phyloP scores from a whole-genome alignment of 2,888 invertebrate species.

The Mystacides longicornis region DNA sequence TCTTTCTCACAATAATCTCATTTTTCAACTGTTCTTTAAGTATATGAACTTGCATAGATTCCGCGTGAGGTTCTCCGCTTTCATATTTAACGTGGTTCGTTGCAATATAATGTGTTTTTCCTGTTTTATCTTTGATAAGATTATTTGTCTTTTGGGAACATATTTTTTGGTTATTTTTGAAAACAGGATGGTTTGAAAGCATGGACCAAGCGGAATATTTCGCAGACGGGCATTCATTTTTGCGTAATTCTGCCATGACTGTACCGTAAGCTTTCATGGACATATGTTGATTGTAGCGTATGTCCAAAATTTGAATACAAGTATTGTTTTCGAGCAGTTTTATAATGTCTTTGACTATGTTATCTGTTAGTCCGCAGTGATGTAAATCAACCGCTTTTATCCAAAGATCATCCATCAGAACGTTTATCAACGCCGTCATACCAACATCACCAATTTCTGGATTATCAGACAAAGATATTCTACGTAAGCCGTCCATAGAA shows the following conservation, averaged over 20 bases:
- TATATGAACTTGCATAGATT: conserved; percentile 19
- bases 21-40: conserved; percentile 54
- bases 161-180: neutral
- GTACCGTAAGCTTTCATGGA: conserved; percentile 41
- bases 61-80: conserved; percentile 4
- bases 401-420: conserved; percentile 72
- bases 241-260: conserved; percentile 42
- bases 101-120: neutral
- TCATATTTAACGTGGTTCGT: conserved; percentile 5
- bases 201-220: conserved; percentile 1
- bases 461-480: conserved; percentile 64
- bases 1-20: conserved; percentile 54
- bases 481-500: conserved; percentile 63
- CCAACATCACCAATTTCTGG: conserved; percentile 60
- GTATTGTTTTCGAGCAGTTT: conserved; percentile 57
- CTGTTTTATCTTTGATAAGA: neutral
- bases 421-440: conserved; percentile 52
- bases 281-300: conserved; percentile 54
- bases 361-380: conserved; percentile 63
- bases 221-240: conserved; percentile 33
- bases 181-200: neutral
- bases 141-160: neutral
- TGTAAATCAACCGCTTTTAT: conserved; percentile 73
- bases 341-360: conserved; percentile 48
- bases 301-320: conserved; percentile 60